Conservation (phyloP, 2,888 invertebrate species). For the Coremacera marginata region DNA sequence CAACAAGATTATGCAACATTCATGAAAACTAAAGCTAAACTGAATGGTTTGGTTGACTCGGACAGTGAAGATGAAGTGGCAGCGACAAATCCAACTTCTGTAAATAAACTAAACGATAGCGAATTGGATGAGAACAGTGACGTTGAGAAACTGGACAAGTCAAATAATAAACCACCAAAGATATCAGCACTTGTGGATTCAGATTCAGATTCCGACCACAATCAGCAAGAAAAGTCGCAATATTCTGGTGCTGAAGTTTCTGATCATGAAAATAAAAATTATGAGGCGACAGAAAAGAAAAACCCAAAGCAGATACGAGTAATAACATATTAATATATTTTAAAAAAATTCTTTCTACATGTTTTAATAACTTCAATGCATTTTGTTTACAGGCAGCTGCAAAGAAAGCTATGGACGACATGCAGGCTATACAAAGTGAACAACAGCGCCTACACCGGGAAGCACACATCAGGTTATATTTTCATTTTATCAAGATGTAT, state of each 20-base stretch:
- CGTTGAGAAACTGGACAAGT: not conserved
- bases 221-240: not conserved
- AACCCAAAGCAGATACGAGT: conserved; percentile 40
- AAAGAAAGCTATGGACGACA: conserved; percentile 77
- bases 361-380: not conserved
- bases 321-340: conserved; percentile 10
- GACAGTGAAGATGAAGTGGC: conserved; percentile 54
- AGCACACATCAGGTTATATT: conserved; percentile 71
- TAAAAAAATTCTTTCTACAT: not conserved
- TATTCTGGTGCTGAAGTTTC: not conserved
- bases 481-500: not conserved
- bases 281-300: not conserved
- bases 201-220: conserved; percentile 30
- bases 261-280: not conserved
- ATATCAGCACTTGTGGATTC: conserved; percentile 47
- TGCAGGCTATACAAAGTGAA: conserved; percentile 85
- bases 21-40: conserved; percentile 47
- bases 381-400: conserved; percentile 73
- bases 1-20: not conserved
- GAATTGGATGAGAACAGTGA: not conserved
- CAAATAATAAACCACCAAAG: not conserved
- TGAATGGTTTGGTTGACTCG: conserved; percentile 49
- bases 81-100: too few relatives aligned
- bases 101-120: not conserved
- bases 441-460: conserved; percentile 86